These are phyloP conservation scores for Anabas testudineus DNA, from an alignment of 2,797 vertebrate genomes.

Conservation along the genomic window DNA sequence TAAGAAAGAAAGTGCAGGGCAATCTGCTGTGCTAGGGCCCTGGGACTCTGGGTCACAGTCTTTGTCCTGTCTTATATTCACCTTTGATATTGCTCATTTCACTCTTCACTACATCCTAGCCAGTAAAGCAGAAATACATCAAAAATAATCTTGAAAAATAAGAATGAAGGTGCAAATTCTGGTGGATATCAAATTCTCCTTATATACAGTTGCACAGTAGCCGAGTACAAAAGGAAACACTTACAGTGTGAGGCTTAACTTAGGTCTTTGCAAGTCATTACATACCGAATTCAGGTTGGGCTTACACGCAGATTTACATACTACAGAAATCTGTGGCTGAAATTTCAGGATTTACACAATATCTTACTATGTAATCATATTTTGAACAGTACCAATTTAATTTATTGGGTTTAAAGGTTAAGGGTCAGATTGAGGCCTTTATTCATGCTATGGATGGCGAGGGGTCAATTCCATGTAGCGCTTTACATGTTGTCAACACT, in stretches of 20 bases:
- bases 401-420: constrained; percentile 37
- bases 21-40: constrained; percentile 52
- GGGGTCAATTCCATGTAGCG: constrained; percentile 45
- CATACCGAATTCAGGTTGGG: constrained; percentile 35
- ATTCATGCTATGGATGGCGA: constrained; percentile 60
- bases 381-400: constrained; percentile 65
- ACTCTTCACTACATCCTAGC: constrained; percentile 40
- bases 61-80: constrained; percentile 31
- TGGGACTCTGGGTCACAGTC: constrained; percentile 33
- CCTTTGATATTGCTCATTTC: constrained; percentile 34
- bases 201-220: constrained; percentile 79
- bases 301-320: constrained; percentile 46
- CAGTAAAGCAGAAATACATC: constrained; percentile 67
- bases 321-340: constrained; percentile 51
- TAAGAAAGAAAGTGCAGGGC: constrained; percentile 74
- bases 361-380: constrained; percentile 49
- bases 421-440: constrained; percentile 60
- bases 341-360: constrained; percentile 57
- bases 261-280: constrained; percentile 47
- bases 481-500: constrained; percentile 66
- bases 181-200: constrained; percentile 74
- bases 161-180: constrained; percentile 75
- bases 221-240: constrained; percentile 71
- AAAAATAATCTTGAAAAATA: constrained; percentile 69
- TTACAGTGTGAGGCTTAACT: constrained; percentile 63